phyloP scores from a whole-genome alignment of 2,888 invertebrate species.

The Pogonocherus hispidulus region DNA sequence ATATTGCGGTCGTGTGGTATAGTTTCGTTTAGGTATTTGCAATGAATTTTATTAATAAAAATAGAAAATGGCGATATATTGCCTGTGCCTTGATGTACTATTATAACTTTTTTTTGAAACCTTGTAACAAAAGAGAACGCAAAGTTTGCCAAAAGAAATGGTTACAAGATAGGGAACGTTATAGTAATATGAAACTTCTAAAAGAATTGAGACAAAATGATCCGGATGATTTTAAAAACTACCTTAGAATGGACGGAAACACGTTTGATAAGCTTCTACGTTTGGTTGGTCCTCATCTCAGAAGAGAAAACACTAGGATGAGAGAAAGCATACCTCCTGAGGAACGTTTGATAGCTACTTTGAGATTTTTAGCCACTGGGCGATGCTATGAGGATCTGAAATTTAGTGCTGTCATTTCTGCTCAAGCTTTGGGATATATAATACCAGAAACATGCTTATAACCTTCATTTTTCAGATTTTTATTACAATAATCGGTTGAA shows the following conservation, averaged over 20 bases:
- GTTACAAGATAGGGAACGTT: no score
- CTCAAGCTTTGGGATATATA: background rate
- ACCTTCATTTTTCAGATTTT: no score
- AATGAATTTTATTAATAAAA: no score
- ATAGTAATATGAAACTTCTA: no score
- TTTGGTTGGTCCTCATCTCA: background rate
- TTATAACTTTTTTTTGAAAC: no score
- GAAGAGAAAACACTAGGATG: conserved; percentile 8
- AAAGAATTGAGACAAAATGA: background rate
- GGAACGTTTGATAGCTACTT: background rate
- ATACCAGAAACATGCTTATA: conserved; percentile 14
- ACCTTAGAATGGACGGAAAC: background rate
- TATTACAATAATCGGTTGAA: no score
- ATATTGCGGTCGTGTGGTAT: no score
- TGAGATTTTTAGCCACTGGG: background rate
- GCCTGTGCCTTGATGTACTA: no score
- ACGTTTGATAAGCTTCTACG: background rate
- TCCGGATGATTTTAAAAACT: conserved; percentile 3
- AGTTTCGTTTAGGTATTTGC: no score
- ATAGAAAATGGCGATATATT: no score
- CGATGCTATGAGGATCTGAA: conserved; percentile 4
- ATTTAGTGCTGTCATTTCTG: conserved; percentile 3
- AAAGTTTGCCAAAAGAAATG: background rate
- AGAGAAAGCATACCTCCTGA: background rate
- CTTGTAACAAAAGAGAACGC: background rate